phyloP scores from a whole-genome alignment of 2,888 invertebrate genomes.

The Cylloceria caligata region DNA sequence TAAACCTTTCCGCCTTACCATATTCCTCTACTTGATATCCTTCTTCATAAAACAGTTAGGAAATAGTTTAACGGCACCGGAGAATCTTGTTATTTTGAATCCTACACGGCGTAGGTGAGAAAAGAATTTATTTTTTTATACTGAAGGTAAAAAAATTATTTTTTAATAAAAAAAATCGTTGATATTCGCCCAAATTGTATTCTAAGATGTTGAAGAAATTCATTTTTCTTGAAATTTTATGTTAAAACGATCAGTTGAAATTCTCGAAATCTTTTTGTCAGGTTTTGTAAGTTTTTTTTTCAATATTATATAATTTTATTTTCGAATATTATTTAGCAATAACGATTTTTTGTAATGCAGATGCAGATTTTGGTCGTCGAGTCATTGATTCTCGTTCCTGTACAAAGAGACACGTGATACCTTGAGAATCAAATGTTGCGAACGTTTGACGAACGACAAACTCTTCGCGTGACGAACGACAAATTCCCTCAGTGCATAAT shows the following conservation, averaged over 20 bases:
- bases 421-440: slow-evolving; percentile 5
- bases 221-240: neutral
- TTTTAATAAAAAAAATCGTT: neutral
- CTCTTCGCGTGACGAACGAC: slow-evolving; percentile 20
- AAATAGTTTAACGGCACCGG: slow-evolving; percentile 66
- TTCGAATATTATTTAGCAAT: neutral
- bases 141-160: too few species aligned
- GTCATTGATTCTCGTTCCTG: neutral
- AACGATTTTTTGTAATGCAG: neutral
- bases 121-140: slow-evolving; percentile 52
- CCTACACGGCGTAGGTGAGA: slow-evolving; percentile 58
- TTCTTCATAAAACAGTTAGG: slow-evolving; percentile 71
- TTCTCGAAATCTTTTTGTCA: too few species aligned
- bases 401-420: neutral
- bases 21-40: slow-evolving; percentile 58
- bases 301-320: neutral
- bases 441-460: too few species aligned
- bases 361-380: slow-evolving; percentile 11
- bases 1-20: slow-evolving; percentile 9
- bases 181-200: neutral
- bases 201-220: neutral
- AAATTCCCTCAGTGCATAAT: slow-evolving; percentile 21
- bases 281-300: neutral
- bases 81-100: slow-evolving; percentile 63
- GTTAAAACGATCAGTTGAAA: too few species aligned